phyloP scores from a whole-genome alignment of 1,140 invertebrate species.

The Platyscapa corneri region DNA sequence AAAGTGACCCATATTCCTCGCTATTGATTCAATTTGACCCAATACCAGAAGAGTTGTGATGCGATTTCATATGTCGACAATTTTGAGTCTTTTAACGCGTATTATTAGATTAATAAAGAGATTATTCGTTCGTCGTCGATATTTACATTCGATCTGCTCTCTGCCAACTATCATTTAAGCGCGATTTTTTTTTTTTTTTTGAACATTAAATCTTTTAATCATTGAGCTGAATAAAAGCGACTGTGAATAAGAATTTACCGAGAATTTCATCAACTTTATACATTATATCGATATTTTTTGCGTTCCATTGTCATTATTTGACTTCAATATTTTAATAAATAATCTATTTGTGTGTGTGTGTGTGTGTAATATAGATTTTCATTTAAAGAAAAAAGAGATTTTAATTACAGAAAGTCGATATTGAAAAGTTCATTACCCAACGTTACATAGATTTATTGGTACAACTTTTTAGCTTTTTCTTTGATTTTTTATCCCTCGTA shows the following conservation, averaged over 20 bases:
- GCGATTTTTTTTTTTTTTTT: too few species aligned
- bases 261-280: neutral
- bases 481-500: neutral
- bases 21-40: neutral
- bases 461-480: neutral
- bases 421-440: neutral
- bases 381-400: neutral
- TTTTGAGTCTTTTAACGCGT: neutral
- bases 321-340: too few species aligned
- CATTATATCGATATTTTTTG: neutral
- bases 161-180: too few species aligned
- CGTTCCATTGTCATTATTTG: too few species aligned
- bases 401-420: neutral
- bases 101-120: neutral
- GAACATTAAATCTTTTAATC: too few species aligned
- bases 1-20: neutral
- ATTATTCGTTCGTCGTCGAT: too few species aligned
- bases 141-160: neutral
- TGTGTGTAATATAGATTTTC: too few species aligned
- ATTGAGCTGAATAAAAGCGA: too few species aligned
- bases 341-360: too few species aligned
- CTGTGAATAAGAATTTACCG: too few species aligned
- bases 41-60: neutral
- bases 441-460: neutral
- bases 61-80: neutral